Evolutionary conservation across 2,797 vertebrate genomes (phyloP), one percentile per base, ranked within the genome.

Genomic region (Myiotriccus ornatus): DNA sequence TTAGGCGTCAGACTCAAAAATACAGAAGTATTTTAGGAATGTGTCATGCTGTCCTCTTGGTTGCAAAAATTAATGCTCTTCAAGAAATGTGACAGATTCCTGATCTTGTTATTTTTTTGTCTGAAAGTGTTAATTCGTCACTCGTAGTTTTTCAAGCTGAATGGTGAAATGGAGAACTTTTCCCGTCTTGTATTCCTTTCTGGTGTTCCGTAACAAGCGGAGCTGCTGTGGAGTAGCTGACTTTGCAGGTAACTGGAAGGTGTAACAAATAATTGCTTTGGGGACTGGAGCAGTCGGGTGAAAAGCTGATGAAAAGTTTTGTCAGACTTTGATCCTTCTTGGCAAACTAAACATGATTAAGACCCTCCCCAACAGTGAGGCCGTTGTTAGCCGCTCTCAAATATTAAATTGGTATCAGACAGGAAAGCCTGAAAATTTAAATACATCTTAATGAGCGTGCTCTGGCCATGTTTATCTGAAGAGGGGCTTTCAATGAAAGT

Each of bases 111-210:
- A 2, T 12, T 39, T 49, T 37, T 41, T 47, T 52, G 16, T 52
- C 39, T 75, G 39, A 7, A 41, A 43, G 7, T 41, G 4, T 81
- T 78, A 49, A 43, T 82, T 47, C 2, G 44, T 75, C 16, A 5
- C n/a, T 62, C 52, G 4, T 8, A 5, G 16, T 46, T 89, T 87
- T 57, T 50, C 39, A 49, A 35, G 22, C 23, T 17, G 9, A 62
- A 12, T 35, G 50, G 15, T n/a, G 59, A 63, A 52, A 32, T 49
- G 64, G 28, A 56, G 41, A 53, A 10, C 10, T 28, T 12, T 23
- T 55, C 28, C 41, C 14, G 1, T 0, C 0, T 14, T 37, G 18
- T 10, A 6, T 76, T 75, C 30, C 22, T 50, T 28, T 12, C 25
- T 68, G 4, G 7, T 28, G 24, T 35, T 89, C 25, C 23, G 3